Percentiles rank a stretch among this genome's conserved stretches.
Conservation (phyloP, 2,113 vertebrate genomes). For the Triplophysa siluroides region DNA sequence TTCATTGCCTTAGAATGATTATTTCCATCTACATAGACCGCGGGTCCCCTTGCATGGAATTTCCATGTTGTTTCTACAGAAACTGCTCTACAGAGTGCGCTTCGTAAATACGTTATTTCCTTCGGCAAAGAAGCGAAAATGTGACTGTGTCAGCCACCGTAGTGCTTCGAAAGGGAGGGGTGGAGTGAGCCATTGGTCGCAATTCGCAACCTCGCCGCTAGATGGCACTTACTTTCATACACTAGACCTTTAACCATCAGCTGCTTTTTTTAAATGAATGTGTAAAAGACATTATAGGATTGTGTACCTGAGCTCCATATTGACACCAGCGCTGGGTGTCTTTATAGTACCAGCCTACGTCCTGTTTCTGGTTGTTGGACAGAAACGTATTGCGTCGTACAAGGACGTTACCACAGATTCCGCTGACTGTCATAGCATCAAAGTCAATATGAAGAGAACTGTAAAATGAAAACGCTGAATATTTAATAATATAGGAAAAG, state of each 20-base stretch:
- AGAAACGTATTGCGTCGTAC: conserved; percentile 52
- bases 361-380: conserved; percentile 48
- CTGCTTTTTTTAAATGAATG: background rate
- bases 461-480: conserved; percentile 8
- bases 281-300: background rate
- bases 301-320: conserved; percentile 63
- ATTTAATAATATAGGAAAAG: background rate
- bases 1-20: too few species aligned
- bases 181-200: too few species aligned
- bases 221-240: too few species aligned
- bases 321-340: conserved; percentile 65
- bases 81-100: too few species aligned
- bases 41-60: too few species aligned
- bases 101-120: too few species aligned
- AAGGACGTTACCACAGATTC: background rate
- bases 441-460: conserved; percentile 65
- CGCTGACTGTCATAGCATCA: conserved; percentile 49
- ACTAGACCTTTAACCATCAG: background rate
- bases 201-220: too few species aligned
- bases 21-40: too few species aligned
- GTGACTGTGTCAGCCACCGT: too few species aligned
- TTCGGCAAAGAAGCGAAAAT: too few species aligned
- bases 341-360: conserved; percentile 66
- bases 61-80: too few species aligned
- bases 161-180: too few species aligned